phyloP scores from a whole-genome alignment of 2,888 invertebrate genomes.

The Schrankia costaestrigalis region DNA sequence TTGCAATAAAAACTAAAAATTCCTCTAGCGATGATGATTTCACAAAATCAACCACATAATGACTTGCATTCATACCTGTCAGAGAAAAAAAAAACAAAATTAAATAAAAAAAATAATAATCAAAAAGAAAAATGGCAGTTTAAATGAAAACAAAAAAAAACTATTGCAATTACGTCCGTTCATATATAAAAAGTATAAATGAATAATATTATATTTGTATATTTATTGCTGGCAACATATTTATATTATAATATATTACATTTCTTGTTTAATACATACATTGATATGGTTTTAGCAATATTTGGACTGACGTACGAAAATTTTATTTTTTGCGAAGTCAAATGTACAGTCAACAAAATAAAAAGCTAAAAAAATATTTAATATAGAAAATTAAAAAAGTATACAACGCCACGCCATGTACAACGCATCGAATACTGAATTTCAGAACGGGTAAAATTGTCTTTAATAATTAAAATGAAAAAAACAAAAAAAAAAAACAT shows the following conservation, averaged over 20 bases:
- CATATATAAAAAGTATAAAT: constrained; percentile 13
- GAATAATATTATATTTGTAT: constrained; percentile 3
- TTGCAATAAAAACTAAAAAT: constrained; percentile 58
- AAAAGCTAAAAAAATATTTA: neutral
- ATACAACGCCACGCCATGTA: too few species aligned
- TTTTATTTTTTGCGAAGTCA: neutral
- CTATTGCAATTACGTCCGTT: constrained; percentile 43
- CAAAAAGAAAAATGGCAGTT: constrained; percentile 14
- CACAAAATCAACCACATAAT: constrained; percentile 68
- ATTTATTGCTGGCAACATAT: constrained; percentile 28
- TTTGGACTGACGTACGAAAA: constrained; percentile 21
- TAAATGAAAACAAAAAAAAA: constrained; percentile 12
- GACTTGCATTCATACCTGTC: constrained; percentile 77
- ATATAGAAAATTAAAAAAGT: too few species aligned
- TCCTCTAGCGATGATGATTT: constrained; percentile 44
- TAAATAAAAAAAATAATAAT: constrained; percentile 23
- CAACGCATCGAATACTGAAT: too few species aligned
- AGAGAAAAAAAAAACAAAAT: constrained; percentile 44
- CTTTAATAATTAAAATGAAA: too few species aligned
- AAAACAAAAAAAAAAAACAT: too few species aligned
- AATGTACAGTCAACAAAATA: neutral
- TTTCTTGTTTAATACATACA: constrained; percentile 23
- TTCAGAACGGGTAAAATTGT: too few species aligned
- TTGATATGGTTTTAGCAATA: constrained; percentile 36
- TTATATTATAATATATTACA: constrained; percentile 7